Conservation (phyloP, 1,140 invertebrate species). For the Lepidotrigona ventralis region DNA sequence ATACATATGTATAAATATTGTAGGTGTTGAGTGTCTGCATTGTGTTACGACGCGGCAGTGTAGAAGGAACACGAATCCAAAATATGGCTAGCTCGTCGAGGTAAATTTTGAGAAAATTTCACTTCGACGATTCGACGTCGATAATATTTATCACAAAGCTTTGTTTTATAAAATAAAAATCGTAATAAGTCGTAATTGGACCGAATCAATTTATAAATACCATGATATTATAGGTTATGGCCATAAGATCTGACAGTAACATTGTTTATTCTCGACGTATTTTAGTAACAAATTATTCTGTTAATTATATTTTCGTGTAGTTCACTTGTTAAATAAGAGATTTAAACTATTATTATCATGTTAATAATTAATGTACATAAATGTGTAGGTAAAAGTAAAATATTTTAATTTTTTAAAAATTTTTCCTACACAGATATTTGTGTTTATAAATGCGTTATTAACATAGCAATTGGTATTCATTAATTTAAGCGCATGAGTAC, state of each 20-base stretch:
- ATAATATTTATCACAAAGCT: neutral
- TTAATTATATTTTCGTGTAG: neutral
- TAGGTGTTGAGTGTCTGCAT: slow-evolving; percentile 9
- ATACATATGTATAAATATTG: slow-evolving; percentile 1
- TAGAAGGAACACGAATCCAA: slow-evolving; percentile 45
- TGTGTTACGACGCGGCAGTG: slow-evolving; percentile 41
- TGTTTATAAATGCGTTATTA: neutral
- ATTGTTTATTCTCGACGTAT: slow-evolving; percentile 20
- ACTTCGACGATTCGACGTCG: neutral
- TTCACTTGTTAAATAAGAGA: neutral
- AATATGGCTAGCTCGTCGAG: slow-evolving; percentile 71
- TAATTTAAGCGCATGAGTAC: slow-evolving; percentile 17
- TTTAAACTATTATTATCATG: neutral
- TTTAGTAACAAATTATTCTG: neutral
- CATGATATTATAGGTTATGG: slow-evolving; percentile 5
- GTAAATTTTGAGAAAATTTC: slow-evolving; percentile 55
- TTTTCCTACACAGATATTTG: neutral
- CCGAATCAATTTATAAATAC: neutral
- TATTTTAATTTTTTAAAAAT: neutral
- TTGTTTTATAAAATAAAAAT: neutral
- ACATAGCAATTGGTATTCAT: neutral
- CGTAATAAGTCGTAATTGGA: neutral
- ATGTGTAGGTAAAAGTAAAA: neutral
- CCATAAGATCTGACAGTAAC: slow-evolving; percentile 41
- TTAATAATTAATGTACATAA: neutral